Evolutionary conservation across 2,113 vertebrate genomes (phyloP), one percentile per base, ranked within the genome.

Genomic region (Ophiodon elongatus): DNA sequence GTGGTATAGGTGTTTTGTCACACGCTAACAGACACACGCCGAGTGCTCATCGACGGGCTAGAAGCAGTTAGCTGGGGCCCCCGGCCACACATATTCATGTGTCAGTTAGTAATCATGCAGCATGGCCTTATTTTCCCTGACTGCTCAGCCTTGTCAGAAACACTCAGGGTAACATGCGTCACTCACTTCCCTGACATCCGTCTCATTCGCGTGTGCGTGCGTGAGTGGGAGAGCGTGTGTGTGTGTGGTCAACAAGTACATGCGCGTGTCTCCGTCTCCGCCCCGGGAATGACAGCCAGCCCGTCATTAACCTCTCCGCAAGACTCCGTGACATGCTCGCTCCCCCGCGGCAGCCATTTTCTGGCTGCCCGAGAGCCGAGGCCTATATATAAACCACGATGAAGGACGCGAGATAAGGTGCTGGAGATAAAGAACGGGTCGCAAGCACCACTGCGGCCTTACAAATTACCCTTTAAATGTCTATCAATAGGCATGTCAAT

Each of bases 91-190:
- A 91, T 83, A 91, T 92, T 90, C 89, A 92, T 83, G 89, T 92
- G 90, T 93, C 90, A 87, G 89, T 88, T 91, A 91, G 91, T 86
- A 93, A 93, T 93, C 91, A 91, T 78, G 62, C 86, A 79, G 81
- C 86, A 66, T 86, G 85, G 90, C 85, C 86, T 93, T 92, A 88
- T 93, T 94, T 92, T 93, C 85, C 85, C 80, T 71, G 86, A 83
- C 86, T 84, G 85, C 90, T 93, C 90, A 87, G 73, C 85, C 91
- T 90, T 94, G 94, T 95, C 93, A 91, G 87, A 92, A 93, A 91
- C 91, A 90, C 70, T 94, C 92, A 91, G 74, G 66, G 69, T 89
- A 92, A 93, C 89, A 86, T 54, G 67, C 89, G 88, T 94, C 92
- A 90, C 82, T 94, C 92, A 88, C 80, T 60, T 69, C 33, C 17